These are phyloP conservation scores for Brachycybe producta DNA, from an alignment of 2,888 invertebrate genomes.

Conservation along the genomic window DNA sequence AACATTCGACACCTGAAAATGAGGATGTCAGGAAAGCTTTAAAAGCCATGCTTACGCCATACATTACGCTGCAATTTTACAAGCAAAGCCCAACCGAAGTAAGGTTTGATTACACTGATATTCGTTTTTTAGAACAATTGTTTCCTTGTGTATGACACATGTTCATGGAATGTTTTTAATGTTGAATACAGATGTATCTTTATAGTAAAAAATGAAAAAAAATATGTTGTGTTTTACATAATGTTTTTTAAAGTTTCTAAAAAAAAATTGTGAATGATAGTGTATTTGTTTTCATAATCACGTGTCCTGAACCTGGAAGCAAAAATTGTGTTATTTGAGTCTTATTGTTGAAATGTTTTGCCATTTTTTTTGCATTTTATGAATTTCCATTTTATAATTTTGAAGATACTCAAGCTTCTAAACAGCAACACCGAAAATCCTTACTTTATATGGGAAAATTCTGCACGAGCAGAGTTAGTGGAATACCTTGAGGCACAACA, in stretches of 20 bases:
- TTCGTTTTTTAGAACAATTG: too few species aligned
- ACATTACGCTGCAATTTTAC: constrained; percentile 62
- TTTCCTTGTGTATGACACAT: background rate
- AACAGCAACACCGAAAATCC: constrained; percentile 93
- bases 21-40: constrained; percentile 49
- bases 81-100: constrained; percentile 64
- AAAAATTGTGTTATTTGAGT: too few species aligned
- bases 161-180: background rate
- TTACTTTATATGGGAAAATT: constrained; percentile 96
- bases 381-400: constrained; percentile 20
- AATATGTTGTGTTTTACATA: too few species aligned
- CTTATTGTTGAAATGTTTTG: too few species aligned
- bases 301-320: too few species aligned
- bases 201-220: too few species aligned
- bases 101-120: too few species aligned
- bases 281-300: too few species aligned
- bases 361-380: constrained; percentile 6
- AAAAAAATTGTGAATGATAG: too few species aligned
- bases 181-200: background rate
- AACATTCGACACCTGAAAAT: constrained; percentile 45
- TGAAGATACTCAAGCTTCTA: constrained; percentile 70
- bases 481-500: constrained; percentile 71
- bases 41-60: constrained; percentile 66
- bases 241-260: too few species aligned
- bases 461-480: constrained; percentile 78